Conservation (phyloP, 2,797 vertebrate genomes). For the Centroberyx gerrardi region DNA sequence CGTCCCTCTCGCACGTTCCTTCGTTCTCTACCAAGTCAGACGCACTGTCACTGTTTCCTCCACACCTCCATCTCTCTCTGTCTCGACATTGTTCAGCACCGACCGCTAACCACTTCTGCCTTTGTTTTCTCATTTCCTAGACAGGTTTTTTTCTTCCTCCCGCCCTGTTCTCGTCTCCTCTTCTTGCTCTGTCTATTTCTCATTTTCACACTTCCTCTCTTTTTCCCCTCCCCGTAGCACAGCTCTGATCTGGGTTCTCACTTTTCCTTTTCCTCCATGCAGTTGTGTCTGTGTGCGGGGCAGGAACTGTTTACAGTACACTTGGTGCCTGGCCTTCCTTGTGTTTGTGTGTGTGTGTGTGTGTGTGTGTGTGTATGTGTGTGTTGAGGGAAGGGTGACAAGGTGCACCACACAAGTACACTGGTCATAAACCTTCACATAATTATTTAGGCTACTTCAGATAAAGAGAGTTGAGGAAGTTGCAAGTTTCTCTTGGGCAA, state of each 20-base stretch:
- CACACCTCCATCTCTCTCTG: slow-evolving; percentile 19
- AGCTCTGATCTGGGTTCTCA: slow-evolving; percentile 29
- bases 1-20: not conserved
- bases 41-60: slow-evolving; percentile 11
- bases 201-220: slow-evolving; percentile 29
- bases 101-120: slow-evolving; percentile 61
- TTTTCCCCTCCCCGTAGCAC: not conserved
- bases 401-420: not conserved
- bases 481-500: not conserved
- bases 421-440: not conserved
- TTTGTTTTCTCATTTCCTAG: slow-evolving; percentile 65
- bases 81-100: slow-evolving; percentile 28
- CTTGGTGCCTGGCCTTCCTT: not conserved
- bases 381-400: not conserved
- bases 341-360: slow-evolving; percentile 3
- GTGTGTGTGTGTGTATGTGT: not conserved
- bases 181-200: slow-evolving; percentile 23
- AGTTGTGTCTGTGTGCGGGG: not conserved
- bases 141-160: slow-evolving; percentile 57
- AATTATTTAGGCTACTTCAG: slow-evolving; percentile 17
- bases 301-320: not conserved
- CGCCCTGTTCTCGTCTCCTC: slow-evolving; percentile 52
- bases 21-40: not conserved
- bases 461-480: not conserved
- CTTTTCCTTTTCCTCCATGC: slow-evolving; percentile 3